These are phyloP conservation scores for Tachuris rubrigastra DNA, from an alignment of 2,113 vertebrate species.

Conservation along the genomic window DNA sequence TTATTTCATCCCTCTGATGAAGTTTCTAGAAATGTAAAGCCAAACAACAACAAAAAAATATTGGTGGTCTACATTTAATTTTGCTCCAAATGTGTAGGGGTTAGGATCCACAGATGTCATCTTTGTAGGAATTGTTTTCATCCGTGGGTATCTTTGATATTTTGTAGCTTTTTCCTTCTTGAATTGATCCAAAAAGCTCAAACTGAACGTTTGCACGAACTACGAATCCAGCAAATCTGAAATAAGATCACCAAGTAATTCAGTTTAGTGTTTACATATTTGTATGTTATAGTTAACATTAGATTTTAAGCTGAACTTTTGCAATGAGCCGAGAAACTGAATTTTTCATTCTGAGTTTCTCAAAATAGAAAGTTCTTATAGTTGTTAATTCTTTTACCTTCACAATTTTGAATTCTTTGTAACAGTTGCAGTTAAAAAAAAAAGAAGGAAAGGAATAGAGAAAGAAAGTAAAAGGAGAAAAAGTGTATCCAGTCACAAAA, in stretches of 20 bases:
- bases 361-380: not conserved
- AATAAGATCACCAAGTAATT: not conserved
- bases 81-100: not conserved
- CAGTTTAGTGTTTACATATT: not conserved
- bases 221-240: not conserved
- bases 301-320: not conserved
- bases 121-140: not conserved
- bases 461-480: not conserved
- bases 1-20: not conserved
- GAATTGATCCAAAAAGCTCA: not conserved
- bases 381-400: not conserved
- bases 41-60: not conserved
- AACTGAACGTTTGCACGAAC: not conserved
- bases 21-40: not conserved
- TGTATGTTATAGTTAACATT: not conserved
- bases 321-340: not conserved
- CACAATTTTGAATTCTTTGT: not conserved
- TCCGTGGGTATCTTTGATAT: not conserved
- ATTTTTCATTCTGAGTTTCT: not conserved
- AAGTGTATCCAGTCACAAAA: not conserved
- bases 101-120: not conserved
- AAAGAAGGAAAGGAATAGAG: not conserved
- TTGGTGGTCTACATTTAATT: not conserved
- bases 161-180: not conserved
- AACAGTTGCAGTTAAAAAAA: not conserved